phyloP scores from a whole-genome alignment of 1,140 invertebrate species.

The Tetramorium parvispinum region DNA sequence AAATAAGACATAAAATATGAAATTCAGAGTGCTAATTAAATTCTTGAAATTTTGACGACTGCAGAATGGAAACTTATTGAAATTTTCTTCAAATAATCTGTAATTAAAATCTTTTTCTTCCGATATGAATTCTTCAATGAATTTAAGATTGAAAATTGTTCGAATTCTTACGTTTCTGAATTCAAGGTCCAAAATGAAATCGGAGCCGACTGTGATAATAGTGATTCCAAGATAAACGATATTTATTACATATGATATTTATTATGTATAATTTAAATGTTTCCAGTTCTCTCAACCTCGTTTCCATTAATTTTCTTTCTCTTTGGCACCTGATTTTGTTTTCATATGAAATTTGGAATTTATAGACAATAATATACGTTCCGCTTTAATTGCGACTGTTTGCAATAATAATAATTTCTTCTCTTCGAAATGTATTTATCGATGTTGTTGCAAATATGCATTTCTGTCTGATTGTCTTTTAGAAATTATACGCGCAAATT shows the following conservation, averaged over 20 bases:
- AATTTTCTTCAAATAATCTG: neutral
- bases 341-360: neutral
- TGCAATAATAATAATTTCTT: neutral
- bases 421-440: neutral
- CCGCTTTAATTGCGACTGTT: neutral
- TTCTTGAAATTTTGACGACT: neutral
- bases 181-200: neutral
- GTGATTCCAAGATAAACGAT: neutral
- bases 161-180: neutral
- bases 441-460: neutral
- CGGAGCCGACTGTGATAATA: neutral
- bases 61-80: neutral
- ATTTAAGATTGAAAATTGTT: neutral
- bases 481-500: neutral
- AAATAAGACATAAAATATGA: neutral
- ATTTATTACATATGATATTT: neutral
- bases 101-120: neutral
- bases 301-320: neutral
- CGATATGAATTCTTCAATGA: neutral
- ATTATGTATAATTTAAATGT: neutral
- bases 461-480: neutral
- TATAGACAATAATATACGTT: neutral
- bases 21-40: neutral
- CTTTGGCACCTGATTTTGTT: neutral
- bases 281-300: neutral